Base-by-base conservation (phyloP, 2,797 vertebrate genomes). In the Poliocrania exsul region DNA sequence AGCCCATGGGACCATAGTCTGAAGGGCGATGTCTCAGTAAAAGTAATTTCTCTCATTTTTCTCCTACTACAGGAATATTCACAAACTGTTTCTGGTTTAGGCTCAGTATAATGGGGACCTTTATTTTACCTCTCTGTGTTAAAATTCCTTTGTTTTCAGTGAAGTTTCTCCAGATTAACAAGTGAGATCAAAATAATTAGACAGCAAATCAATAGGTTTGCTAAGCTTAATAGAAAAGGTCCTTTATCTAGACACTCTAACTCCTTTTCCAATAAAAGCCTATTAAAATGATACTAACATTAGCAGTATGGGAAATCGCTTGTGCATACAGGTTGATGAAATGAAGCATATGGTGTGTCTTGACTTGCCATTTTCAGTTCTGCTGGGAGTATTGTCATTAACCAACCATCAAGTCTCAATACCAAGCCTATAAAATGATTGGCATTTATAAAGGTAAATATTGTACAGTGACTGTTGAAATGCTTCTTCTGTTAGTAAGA, bases 391-490 rank as follows among this genome's bases (percentile, higher is more conserved):
- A 82, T 70, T 3, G 0, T 92, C 88, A 87, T 86, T 96, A 92
- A 92, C 67, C 81, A 92, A 65, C 81, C 81, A 80, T 93, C 84
- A 91, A 80, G 25, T 62, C 70, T 90, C 77, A 61, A 51, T 77
- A 90, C 57, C 61, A 71, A 94, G 61, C 40, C 81, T 82, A 70
- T 86, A 62, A 92, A 93, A 91, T 95, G 94, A 96, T 51, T 93
- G 94, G 60, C 90, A 94, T 91, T 97, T 96, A 66, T 74, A 90
- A 94, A 92, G 87, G 92, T 90, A 96, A 96, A 96, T 93, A 93
- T 90, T 96, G 58, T 72, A 79, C 56, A 80, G 60, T 47, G 72
- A 58, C 56, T 87, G 26, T 88, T 96, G 53, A 69, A 93, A 95
- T 86, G 49, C 60, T 77, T 28, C 72, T 89, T 84, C 79, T 93